A percentile compares a stretch with the other conserved stretches of the same genome.
Conservation (phyloP, 1,140 invertebrate species). For the Drosophila virilis region DNA sequence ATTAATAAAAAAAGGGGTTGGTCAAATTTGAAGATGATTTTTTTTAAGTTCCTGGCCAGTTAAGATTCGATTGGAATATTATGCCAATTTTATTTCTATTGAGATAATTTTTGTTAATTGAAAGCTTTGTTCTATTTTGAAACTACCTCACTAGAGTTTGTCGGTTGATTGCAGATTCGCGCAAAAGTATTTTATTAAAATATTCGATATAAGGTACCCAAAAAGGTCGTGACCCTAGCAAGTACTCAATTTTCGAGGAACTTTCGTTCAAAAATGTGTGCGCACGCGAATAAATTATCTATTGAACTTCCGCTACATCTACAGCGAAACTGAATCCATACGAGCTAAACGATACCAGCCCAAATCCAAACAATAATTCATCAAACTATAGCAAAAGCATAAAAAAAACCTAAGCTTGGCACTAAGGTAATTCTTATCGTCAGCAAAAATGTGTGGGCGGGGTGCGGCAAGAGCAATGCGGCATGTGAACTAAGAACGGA, state of each 20-base stretch:
- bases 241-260: not conserved
- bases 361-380: slow-evolving; percentile 64
- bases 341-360: slow-evolving; percentile 19
- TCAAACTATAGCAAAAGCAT: slow-evolving; percentile 38
- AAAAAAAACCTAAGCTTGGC: not conserved
- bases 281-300: slow-evolving; percentile 8
- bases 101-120: slow-evolving; percentile 20
- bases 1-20: too few relatives aligned
- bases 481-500: slow-evolving; percentile 35
- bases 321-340: not conserved
- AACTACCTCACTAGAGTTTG: too few relatives aligned
- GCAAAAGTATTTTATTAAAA: not conserved
- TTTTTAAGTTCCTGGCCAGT: too few relatives aligned
- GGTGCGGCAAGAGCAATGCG: not conserved
- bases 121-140: not conserved
- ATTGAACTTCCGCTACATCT: not conserved
- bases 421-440: slow-evolving; percentile 48
- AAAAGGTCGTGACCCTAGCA: slow-evolving; percentile 14
- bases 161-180: not conserved
- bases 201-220: not conserved
- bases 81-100: too few relatives aligned
- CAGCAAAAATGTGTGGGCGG: slow-evolving; percentile 30
- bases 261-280: not conserved
- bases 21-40: too few relatives aligned
- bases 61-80: too few relatives aligned